A percentile compares a stretch with the other conserved stretches of the same genome.
phyloP scores from a whole-genome alignment of 2,797 vertebrate species.

The Cetoscarus ocellatus region DNA sequence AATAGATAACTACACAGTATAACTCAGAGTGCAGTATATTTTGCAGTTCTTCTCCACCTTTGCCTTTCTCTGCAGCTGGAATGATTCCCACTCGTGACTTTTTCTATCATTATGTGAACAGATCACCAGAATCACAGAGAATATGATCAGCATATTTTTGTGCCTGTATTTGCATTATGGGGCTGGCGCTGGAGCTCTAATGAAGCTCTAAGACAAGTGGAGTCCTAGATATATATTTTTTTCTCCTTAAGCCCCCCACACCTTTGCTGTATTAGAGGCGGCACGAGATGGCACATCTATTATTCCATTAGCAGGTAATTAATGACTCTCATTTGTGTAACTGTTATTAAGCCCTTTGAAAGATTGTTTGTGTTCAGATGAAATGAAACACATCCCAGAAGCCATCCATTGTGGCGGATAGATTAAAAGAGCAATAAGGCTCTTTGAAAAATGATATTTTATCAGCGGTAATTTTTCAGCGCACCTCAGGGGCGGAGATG shows the following conservation, averaged over 20 bases:
- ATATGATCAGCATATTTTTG: conserved; percentile 78
- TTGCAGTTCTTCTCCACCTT: conserved; percentile 55
- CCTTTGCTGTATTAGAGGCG: conserved; percentile 78
- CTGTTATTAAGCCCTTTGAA: conserved; percentile 92
- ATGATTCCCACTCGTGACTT: conserved; percentile 57
- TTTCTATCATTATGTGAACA: conserved; percentile 75
- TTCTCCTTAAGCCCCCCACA: conserved; percentile 65
- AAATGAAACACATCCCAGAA: conserved; percentile 92
- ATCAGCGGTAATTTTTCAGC: conserved; percentile 96
- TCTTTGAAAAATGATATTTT: conserved; percentile 99
- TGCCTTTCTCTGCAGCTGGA: conserved; percentile 59
- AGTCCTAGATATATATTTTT: conserved; percentile 65
- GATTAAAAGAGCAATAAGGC: conserved; percentile 95
- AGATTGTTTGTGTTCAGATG: conserved; percentile 91
- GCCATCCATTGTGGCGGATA: conserved; percentile 92
- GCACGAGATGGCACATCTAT: conserved; percentile 88
- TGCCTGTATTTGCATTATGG: conserved; percentile 76
- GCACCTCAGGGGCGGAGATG: conserved; percentile 90
- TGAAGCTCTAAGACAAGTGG: conserved; percentile 77
- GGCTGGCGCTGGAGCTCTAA: conserved; percentile 71
- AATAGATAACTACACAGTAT: too few species aligned
- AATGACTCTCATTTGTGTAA: conserved; percentile 93
- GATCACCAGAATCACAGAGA: conserved; percentile 67
- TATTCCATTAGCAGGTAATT: conserved; percentile 94
- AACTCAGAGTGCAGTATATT: conserved; percentile 36